Evolutionary conservation across 35 echinoderm and acorn worm species (phyloP).

Genomic region (Chiridota heheva): DNA sequence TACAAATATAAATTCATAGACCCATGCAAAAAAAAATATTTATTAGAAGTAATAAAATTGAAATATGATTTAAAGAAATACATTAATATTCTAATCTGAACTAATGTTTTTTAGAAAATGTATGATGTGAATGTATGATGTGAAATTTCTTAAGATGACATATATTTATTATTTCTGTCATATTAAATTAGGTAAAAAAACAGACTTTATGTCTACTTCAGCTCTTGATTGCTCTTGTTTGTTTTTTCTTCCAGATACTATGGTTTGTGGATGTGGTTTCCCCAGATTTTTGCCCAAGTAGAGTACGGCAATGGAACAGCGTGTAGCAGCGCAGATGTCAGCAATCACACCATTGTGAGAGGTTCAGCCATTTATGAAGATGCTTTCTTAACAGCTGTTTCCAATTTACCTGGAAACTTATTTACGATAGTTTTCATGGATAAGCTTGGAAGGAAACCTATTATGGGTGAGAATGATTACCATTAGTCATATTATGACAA

Average conservation of each 20-base stretch:
- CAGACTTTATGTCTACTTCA: neutral
- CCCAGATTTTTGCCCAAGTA: constrained; percentile 72
- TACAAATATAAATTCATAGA: too few relatives aligned
- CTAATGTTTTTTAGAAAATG: neutral
- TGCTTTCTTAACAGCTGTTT: constrained; percentile 66
- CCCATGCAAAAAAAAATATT: too few relatives aligned
- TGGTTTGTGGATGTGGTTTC: constrained; percentile 97
- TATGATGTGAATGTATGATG: neutral
- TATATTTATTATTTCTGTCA: neutral
- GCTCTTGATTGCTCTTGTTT: neutral
- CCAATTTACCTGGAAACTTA: constrained; percentile 90
- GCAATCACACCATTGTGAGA: neutral
- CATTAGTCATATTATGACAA: neutral
- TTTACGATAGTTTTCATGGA: constrained; percentile 82
- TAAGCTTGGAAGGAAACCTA: constrained; percentile 56
- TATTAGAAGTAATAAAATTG: too few relatives aligned
- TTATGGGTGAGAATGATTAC: constrained; percentile 80
- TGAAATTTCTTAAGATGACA: neutral
- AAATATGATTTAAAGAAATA: too few relatives aligned
- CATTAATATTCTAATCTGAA: too few relatives aligned
- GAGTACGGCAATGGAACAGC: constrained; percentile 69
- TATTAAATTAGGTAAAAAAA: neutral
- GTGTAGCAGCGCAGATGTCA: constrained; percentile 8
- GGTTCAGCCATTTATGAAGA: constrained; percentile 61
- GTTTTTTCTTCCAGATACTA: constrained; percentile 70